phyloP scores from a whole-genome alignment of 2,797 vertebrate genomes.

The Oreochromis grahami region DNA sequence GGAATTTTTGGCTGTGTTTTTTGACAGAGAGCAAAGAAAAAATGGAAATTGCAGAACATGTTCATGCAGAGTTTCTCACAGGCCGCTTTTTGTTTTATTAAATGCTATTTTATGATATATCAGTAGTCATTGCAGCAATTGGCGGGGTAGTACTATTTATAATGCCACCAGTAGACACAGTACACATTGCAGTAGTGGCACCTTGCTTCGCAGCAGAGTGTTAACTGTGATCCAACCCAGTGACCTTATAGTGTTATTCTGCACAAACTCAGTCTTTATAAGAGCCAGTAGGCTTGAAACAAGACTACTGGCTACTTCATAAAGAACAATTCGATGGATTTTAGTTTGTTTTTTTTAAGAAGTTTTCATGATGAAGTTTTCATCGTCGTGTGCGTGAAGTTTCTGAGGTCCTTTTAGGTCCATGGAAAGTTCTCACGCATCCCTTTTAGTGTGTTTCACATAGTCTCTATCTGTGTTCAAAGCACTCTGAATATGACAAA shows the following conservation, averaged over 20 bases:
- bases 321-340: not conserved
- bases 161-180: not conserved
- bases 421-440: not conserved
- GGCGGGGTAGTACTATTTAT: not conserved
- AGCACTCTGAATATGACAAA: not conserved
- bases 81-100: not conserved
- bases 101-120: not conserved
- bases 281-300: not conserved
- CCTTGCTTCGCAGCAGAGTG: not conserved
- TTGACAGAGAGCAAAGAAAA: not conserved
- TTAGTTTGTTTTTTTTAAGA: not conserved
- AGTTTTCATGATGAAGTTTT: not conserved
- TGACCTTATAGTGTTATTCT: not conserved
- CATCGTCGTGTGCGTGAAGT: not conserved
- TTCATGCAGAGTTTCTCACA: not conserved
- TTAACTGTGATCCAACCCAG: not conserved
- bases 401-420: not conserved
- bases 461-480: not conserved
- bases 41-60: not conserved
- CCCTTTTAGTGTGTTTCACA: not conserved
- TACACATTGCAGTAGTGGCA: not conserved
- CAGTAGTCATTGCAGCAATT: not conserved
- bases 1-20: not conserved
- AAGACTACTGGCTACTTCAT: no score
- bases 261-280: not conserved